Percentiles rank a stretch among this genome's conserved stretches.
Evolutionary conservation across 2,113 vertebrate genomes (phyloP).

Genomic region (Neodontobutis hainanensis): DNA sequence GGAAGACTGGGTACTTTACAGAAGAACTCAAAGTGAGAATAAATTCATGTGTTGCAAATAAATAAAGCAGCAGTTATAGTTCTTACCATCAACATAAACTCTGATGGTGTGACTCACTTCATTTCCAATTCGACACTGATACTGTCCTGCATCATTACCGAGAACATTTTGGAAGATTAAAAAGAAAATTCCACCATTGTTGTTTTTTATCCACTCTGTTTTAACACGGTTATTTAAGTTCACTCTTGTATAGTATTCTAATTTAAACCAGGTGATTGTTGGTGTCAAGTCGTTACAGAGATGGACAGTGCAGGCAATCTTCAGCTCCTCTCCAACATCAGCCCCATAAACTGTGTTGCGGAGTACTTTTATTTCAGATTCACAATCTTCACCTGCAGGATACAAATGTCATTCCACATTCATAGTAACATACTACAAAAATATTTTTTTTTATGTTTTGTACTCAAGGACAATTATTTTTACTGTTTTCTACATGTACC

Average conservation of each 20-base stretch:
- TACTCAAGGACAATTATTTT: no score
- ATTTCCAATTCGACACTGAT: slow-evolving; percentile 26
- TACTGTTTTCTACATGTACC: neutral
- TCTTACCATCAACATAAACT: slow-evolving; percentile 62
- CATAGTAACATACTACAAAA: no score
- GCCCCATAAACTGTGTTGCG: fast-evolving
- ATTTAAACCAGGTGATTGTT: slow-evolving; percentile 54
- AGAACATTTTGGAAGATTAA: slow-evolving; percentile 47
- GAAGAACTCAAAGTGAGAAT: no score
- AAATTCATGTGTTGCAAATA: no score
- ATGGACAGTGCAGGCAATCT: slow-evolving; percentile 48
- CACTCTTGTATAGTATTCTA: neutral
- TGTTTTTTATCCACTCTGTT: neutral
- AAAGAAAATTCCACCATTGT: slow-evolving; percentile 21
- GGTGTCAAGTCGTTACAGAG: neutral
- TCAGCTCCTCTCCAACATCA: neutral
- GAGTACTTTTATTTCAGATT: fast-evolving
- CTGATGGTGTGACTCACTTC: neutral
- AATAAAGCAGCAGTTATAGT: neutral
- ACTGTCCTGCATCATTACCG: slow-evolving; percentile 47
- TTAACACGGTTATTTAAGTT: slow-evolving; percentile 10
- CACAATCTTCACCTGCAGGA: slow-evolving; percentile 41
- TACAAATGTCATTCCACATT: neutral
- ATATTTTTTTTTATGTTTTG: no score
- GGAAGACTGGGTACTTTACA: no score